Evolutionary conservation across 2,113 vertebrate species (phyloP), one percentile per base, ranked within the genome.

Genomic region (Antigone vipio): DNA sequence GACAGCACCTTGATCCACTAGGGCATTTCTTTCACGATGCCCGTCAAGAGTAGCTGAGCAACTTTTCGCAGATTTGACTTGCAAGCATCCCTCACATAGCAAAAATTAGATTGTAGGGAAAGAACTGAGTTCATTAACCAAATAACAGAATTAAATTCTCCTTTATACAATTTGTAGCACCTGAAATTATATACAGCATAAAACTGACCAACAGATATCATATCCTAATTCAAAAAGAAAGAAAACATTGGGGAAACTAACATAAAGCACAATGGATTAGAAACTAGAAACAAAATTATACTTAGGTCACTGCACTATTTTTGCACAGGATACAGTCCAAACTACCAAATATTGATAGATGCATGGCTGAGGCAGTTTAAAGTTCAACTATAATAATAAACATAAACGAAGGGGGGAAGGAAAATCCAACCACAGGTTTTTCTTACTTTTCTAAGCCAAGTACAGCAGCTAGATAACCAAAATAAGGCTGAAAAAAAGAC

Each of bases 321-420:
- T 74, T 74, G 20, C 3, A 1, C 27, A 63, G 20, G 29, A 88
- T 15, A 53, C 21, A 85, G 24, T 8, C 21, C 27, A 76, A 82
- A 76, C 7, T n/a, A 52, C 49, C 19, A 47, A 85, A 94, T 73
- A 82, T 8, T 76, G 88, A 81, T 5, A 66, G n/a, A 72, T 12
- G 19, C 13, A 50, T 12, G 13, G 56, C 3, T 76, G 40, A 89
- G 55, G 76, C 20, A 75, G 56, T 72, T 75, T 24, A 85, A 20
- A 9, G 2, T 34, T 94, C 69, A 94, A 44, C 34, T 44, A 15
- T 9, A 77, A 47, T 1, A 63, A 84, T 9, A 89, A 71, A 49
- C 14, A 77, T 18, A 81, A 88, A 55, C 8, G 2, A 0, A 69
- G 5, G 0, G 8, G 4, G 26, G 15, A 81, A 81, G 4, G 7